phyloP scores from a whole-genome alignment of 2,797 vertebrate genomes.

The Tadarida brasiliensis region DNA sequence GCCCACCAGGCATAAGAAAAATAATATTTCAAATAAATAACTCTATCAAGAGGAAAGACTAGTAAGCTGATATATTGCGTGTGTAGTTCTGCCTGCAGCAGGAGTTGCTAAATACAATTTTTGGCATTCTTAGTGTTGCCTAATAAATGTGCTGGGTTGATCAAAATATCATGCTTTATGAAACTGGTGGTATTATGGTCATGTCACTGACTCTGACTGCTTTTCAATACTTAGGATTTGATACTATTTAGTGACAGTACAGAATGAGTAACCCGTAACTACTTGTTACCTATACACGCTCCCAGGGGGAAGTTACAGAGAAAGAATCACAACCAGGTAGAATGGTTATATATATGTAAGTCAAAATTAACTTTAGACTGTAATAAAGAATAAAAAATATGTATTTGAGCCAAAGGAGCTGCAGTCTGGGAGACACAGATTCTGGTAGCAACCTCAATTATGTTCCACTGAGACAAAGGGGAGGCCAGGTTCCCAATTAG shows the following conservation, averaged over 20 bases:
- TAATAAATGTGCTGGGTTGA: neutral
- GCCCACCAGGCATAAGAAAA: neutral
- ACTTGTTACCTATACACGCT: neutral
- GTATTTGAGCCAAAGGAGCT: neutral
- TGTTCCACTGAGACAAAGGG: neutral
- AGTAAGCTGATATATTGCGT: neutral
- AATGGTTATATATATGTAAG: neutral
- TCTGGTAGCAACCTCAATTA: neutral
- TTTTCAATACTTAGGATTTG: neutral
- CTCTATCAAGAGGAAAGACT: neutral
- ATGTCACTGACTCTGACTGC: neutral
- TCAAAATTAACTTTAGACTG: neutral
- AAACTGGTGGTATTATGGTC: neutral
- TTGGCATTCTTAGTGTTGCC: neutral
- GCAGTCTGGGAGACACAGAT: neutral
- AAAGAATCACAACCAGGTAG: neutral
- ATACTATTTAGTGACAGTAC: neutral
- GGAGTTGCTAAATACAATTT: neutral
- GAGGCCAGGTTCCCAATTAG: neutral
- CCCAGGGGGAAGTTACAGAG: neutral
- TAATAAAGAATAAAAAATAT: neutral
- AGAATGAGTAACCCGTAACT: neutral
- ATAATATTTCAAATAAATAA: conserved; percentile 5
- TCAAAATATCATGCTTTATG: neutral
- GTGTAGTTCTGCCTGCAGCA: neutral